Evolutionary conservation across 2,113 vertebrate genomes (phyloP).

Genomic region (Montifringilla adamsi): DNA sequence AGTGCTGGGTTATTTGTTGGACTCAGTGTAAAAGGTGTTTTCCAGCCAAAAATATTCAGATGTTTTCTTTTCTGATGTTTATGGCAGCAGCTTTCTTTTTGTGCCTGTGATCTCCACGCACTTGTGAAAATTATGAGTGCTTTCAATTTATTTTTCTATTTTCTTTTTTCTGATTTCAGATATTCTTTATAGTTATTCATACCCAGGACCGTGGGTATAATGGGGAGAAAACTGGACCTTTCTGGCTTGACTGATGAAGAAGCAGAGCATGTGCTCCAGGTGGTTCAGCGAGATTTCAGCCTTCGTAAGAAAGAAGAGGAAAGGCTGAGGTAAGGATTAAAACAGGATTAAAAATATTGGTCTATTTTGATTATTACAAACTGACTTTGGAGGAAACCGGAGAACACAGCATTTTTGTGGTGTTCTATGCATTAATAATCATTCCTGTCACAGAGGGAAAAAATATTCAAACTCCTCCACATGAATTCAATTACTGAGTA

Average conservation of each 20-base stretch:
- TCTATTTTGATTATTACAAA: neutral
- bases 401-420: neutral
- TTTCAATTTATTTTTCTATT: neutral
- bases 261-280: slow-evolving; percentile 92
- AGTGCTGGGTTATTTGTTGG: neutral
- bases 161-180: slow-evolving; percentile 49
- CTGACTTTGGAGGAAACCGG: neutral
- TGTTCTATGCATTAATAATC: neutral
- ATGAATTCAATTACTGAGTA: neutral
- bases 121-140: neutral
- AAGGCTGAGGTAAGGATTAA: slow-evolving; percentile 83
- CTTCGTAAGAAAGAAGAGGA: slow-evolving; percentile 94
- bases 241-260: slow-evolving; percentile 91
- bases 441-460: neutral
- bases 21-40: neutral
- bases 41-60: neutral
- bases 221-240: slow-evolving; percentile 96
- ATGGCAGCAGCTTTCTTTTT: neutral
- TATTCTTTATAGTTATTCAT: neutral
- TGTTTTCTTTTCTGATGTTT: neutral
- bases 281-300: slow-evolving; percentile 93
- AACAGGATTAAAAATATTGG: neutral
- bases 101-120: neutral
- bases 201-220: slow-evolving; percentile 42
- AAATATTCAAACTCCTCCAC: neutral